These are phyloP conservation scores for Enoplosus armatus DNA, from an alignment of 2,797 vertebrate species.

Conservation along the genomic window DNA sequence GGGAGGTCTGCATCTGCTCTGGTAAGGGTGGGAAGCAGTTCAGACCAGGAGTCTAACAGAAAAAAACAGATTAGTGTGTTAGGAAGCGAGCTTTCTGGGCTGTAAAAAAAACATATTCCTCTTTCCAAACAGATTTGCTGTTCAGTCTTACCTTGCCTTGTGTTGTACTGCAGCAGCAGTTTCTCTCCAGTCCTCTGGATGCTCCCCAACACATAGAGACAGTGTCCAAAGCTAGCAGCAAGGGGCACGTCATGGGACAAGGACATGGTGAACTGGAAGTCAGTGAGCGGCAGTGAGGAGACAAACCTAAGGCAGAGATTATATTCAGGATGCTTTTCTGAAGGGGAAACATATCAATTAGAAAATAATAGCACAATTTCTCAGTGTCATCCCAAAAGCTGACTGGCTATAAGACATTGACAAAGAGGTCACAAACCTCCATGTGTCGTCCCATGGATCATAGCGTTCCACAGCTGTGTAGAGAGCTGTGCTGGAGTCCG, in stretches of 20 bases:
- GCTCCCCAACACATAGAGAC: slow-evolving; percentile 85
- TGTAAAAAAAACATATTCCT: background rate
- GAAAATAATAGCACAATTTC: background rate
- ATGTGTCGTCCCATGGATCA: slow-evolving; percentile 84
- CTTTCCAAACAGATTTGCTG: background rate
- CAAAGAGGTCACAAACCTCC: slow-evolving; percentile 74
- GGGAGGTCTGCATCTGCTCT: slow-evolving; percentile 82
- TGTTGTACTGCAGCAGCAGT: slow-evolving; percentile 83
- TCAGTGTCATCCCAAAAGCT: no score
- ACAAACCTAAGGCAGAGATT: slow-evolving; percentile 76
- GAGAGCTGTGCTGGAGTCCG: slow-evolving; percentile 84
- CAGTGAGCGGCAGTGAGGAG: slow-evolving; percentile 84
- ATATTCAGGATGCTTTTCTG: background rate
- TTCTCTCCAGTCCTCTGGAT: slow-evolving; percentile 87
- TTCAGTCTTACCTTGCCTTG: slow-evolving; percentile 65
- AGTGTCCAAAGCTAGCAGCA: slow-evolving; percentile 72
- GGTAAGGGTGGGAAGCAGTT: slow-evolving; percentile 86
- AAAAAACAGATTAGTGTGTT: background rate
- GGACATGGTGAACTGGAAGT: slow-evolving; percentile 86
- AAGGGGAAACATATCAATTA: background rate
- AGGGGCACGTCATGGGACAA: slow-evolving; percentile 87
- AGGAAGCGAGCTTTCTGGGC: background rate
- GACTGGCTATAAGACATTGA: no score
- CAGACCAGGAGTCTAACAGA: slow-evolving; percentile 84
- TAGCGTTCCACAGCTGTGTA: slow-evolving; percentile 87